Evolutionary conservation across 2,888 invertebrate genomes (phyloP), one percentile per base, ranked within the genome.

Genomic region (Drosophila falleni): DNA sequence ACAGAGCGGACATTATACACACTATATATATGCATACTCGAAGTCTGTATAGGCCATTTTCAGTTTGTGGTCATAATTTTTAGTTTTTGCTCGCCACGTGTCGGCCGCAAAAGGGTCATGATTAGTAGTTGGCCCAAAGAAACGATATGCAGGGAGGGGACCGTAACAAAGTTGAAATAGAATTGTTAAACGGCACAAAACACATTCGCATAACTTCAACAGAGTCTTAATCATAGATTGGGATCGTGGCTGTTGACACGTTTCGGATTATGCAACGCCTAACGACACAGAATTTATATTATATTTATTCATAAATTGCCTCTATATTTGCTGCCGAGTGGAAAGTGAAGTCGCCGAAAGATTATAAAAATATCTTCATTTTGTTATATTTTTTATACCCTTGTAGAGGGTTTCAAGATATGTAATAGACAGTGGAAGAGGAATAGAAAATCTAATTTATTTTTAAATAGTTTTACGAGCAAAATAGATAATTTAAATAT

Each of bases 31-130:
- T 3, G 15, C 33, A 16, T 11, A 26, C 31, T 13, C 9, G 13
- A 16, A 16, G 42, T n/a, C 19, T 13, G 15, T 35, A 37, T 26
- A 16, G 46, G 47, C 55, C 47, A 37, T 81, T 63, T 23, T 29
- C 23, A 13, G 56, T 60, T 71, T 78, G 58, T 42, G 64, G 60
- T 46, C 44, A 72, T 76, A 76, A 78, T 74, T 79, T 84, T 59
- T 81, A 68, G 64, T 83, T 86, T 80, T 74, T 69, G 53, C 68
- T 64, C 39, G 78, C 80, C 87, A 88, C 87, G 89, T 82, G 84
- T 86, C 61, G 78, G 44, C 81, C 89, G 72, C 84, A 89, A 89
- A 23, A 23, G 82, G 88, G 83, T 82, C 86, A 78, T 83, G 87
- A 89, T 90, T 88, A 88, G 87, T 87, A 89, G 87, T 89, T 77